These are phyloP conservation scores for Ammodytes dubius DNA, from an alignment of 2,113 vertebrate genomes.

Conservation along the genomic window DNA sequence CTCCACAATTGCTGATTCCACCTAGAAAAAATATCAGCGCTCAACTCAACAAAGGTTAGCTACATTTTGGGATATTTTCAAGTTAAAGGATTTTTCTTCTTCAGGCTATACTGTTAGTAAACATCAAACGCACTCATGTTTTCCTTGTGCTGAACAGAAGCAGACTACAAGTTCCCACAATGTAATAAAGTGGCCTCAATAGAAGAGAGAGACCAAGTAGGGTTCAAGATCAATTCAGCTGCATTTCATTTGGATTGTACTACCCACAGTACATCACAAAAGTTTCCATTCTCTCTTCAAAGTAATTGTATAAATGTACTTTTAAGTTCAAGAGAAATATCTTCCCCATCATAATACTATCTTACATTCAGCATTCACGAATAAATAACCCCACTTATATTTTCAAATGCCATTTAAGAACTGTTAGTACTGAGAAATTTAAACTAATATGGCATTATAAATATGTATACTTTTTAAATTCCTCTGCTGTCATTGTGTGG, in stretches of 20 bases:
- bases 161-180: neutral
- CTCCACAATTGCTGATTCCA: neutral
- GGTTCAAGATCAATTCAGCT: constrained; percentile 24
- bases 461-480: neutral
- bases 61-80: neutral
- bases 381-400: neutral
- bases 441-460: neutral
- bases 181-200: constrained; percentile 7
- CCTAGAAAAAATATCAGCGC: neutral
- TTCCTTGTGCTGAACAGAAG: constrained; percentile 10
- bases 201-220: neutral
- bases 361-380: neutral
- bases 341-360: neutral
- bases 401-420: constrained; percentile 10
- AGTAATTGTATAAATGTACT: neutral
- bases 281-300: constrained; percentile 9
- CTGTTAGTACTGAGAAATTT: constrained; percentile 2
- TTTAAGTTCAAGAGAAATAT: constrained; percentile 28
- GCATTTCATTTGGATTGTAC: neutral
- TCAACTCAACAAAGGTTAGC: neutral
- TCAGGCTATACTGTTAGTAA: neutral
- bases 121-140: neutral
- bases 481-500: neutral
- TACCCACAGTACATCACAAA: neutral
- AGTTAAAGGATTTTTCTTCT: neutral